These are phyloP conservation scores for Chionoecetes opilio DNA, from an alignment of 1,140 invertebrate genomes.

Conservation along the genomic window DNA sequence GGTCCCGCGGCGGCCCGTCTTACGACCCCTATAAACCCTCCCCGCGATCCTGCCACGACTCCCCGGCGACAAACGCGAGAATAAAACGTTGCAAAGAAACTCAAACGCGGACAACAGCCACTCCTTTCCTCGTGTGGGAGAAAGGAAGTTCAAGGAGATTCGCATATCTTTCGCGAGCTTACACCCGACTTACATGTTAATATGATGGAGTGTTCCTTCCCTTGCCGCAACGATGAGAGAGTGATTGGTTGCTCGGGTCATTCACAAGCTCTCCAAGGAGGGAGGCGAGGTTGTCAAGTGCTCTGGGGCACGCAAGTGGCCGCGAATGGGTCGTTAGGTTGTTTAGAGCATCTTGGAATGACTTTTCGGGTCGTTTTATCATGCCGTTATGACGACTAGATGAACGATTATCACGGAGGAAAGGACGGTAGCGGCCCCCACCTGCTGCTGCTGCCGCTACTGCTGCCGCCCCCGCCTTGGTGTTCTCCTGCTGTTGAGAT, in stretches of 20 bases:
- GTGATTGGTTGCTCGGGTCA: constrained; percentile 68
- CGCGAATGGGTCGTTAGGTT: constrained; percentile 78
- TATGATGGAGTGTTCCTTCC: constrained; percentile 52
- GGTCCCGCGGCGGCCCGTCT: constrained; percentile 59
- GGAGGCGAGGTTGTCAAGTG: constrained; percentile 69
- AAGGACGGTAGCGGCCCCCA: constrained; percentile 36
- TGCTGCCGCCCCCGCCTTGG: background rate
- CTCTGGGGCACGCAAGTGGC: constrained; percentile 78
- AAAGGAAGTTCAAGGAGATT: background rate
- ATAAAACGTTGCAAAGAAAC: constrained; percentile 66
- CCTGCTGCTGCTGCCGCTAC: background rate
- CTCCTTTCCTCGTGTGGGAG: constrained; percentile 33
- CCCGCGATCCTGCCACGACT: constrained; percentile 45
- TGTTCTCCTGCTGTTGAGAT: constrained; percentile 6
- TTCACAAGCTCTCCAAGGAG: constrained; percentile 68
- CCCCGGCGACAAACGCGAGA: constrained; percentile 67
- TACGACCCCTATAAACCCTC: constrained; percentile 74
- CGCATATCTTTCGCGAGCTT: background rate
- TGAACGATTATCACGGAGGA: constrained; percentile 73
- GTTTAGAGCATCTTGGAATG: constrained; percentile 79
- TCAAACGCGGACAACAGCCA: constrained; percentile 31
- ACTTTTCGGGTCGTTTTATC: constrained; percentile 74
- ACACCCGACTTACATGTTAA: constrained; percentile 37
- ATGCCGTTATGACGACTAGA: constrained; percentile 76
- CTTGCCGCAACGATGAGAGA: constrained; percentile 55